Evolutionary conservation across 2,113 vertebrate genomes (phyloP).

Genomic region (pig (Sus scrofa)): DNA sequence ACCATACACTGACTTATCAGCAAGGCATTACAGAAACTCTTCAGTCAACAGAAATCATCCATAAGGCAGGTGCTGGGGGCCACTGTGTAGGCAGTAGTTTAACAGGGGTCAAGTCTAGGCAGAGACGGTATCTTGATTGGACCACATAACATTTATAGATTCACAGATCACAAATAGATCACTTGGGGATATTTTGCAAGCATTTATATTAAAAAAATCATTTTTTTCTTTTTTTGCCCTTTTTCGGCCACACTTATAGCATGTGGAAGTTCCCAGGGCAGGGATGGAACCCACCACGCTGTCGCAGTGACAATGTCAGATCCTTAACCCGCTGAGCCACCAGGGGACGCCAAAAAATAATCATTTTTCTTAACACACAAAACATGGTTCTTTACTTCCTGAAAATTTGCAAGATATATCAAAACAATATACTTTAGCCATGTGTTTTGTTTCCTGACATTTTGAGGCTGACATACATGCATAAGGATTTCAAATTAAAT

Average conservation of each 20-base stretch:
- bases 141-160: neutral
- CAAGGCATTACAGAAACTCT: neutral
- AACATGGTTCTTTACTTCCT: neutral
- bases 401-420: neutral
- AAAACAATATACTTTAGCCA: neutral
- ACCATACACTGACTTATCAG: neutral
- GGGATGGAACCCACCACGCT: no score
- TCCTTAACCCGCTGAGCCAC: no score
- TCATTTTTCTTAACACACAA: neutral
- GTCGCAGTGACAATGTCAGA: no score
- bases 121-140: neutral
- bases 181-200: neutral
- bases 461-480: neutral
- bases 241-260: no score
- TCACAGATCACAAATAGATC: neutral
- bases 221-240: neutral
- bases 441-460: neutral
- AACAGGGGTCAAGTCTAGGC: neutral
- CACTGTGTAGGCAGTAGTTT: neutral
- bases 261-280: no score
- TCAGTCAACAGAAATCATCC: neutral
- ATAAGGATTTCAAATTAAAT: slow-evolving; percentile 19
- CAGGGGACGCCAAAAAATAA: neutral
- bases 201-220: neutral
- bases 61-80: neutral